Evolutionary conservation across 2,888 invertebrate species (phyloP), one percentile per base, ranked within the genome.

Genomic region (Pardosa pseudoannulata): DNA sequence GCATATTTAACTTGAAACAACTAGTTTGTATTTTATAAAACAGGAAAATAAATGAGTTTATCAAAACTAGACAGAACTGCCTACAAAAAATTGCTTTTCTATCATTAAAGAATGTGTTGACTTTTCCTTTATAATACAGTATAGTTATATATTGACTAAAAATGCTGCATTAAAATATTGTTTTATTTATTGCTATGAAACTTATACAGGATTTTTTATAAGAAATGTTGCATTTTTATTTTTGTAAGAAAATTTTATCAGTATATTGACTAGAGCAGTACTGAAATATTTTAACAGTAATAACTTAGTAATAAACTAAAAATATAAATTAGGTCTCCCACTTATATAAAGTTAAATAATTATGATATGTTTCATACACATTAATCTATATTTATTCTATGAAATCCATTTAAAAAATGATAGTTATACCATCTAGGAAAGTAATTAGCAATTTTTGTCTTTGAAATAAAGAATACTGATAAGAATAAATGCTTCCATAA

Each of bases 91-190:
- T 16, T 46, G 7, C 19, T 23, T 56, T 3, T 56, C 0, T 56
- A 56, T 56, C 11, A 16, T 11, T 46, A 16, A 36, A 2, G n/a
- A 46, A 46, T 46, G 46, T 46, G n/a, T 16, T 46, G 11, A 36
- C 16, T 46, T 46, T 13, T 46, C 23, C 3, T 56, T 56, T 19
- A 56, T 2, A 36, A 16, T 11, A 56, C 3, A 23, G 56, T 19
- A 36, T 36, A 23, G 23, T 23, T 56, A 56, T 46, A 16, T 16
- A 23, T 56, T 56, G 19, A 56, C 23, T 56, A 23, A 23, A 23
- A 56, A 23, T 19, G 23, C 56, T 56, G 56, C 56, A 56, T 56
- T 56, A 56, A 56, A 56, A 56, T 56, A 56, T 56, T 56, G 23
- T 46, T n/a, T n/a, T n/a, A n/a, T n/a, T 46, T 46, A 46, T 46